Base-by-base conservation (phyloP, 2,888 invertebrate species). In the Eupithecia abbreviata region DNA sequence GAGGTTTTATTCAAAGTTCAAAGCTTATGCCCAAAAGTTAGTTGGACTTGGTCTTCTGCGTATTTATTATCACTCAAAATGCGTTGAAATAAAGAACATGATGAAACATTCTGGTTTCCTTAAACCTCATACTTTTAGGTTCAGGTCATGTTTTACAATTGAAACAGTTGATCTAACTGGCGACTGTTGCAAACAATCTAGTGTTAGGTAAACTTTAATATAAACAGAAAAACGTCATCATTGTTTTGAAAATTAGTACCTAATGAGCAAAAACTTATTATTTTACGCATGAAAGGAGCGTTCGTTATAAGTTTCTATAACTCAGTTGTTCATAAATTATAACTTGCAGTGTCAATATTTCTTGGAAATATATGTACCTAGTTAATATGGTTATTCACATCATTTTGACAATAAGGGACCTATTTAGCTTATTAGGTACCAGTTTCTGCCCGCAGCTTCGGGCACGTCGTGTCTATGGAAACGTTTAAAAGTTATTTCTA, bases 1-100 rank as follows among this genome's bases (percentile, higher is more conserved):
- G 75, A 68, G 79, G 77, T 80, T 80, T 80, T 79, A 78, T 77
- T 18, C 18, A 45, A 69, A 47, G 47, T 10, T 69, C 69, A 69
- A 47, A 47, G 45, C 45, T 10, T 43, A 3, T n/a, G 45, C 42
- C 7, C 42, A 15, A n/a, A 67, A 43, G 42, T 66, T 45, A 18
- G 68, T 45, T 47, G 47, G 47, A 47, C 12, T 49, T 13, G 5
- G 47, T 4, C 30, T 18, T 68, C 45, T 41, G 10, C 45, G 0
- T 9, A 4, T 30, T 10, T 58, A 58, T 58, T 58, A 18, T n/a
- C 51, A 55, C 18, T 7, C n/a, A 58, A 58, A 18, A 9, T 1
- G 55, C 55, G 18, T 55, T 55, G 0, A n/a, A 5, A 5, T 15
- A 49, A 4, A 49, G 13, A 49, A 49, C 49, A 45, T 49, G 30